Base-by-base conservation (phyloP, 2,113 vertebrate species). In the Gallinago paraguaiae region DNA sequence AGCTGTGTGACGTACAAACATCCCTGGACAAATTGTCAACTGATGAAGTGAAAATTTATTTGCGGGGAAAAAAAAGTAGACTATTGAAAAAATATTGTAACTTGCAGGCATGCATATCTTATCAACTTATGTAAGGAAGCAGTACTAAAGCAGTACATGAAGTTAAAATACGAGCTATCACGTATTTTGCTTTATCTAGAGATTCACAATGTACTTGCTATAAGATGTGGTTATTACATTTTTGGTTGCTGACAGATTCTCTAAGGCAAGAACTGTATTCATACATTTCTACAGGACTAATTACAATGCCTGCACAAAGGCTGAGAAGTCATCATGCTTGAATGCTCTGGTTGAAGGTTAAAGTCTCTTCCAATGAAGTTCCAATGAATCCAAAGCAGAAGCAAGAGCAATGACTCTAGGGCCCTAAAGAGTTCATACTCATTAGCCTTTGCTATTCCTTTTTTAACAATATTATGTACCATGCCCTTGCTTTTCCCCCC, bases 101-200 rank as follows among this genome's bases (percentile, higher is more conserved):
- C 17, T 85, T 17, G 31, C 8, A 25, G 15, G 11, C 37, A 30
- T 17, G 4, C 7, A 28, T 20, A 41, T 25, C 23, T 51, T 82
- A 68, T 4, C 18, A 88, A 39, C 6, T 45, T 53, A 12, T 4
- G 6, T 54, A 65, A 84, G 20, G n/a, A 35, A 85, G 41, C 13
- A 71, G 24, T 25, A 41, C 10, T 57, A 67, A 68, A 79, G 60
- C 27, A 72, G 4, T 16, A 11, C 30, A 71, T 56, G 28, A 89
- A 90, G 31, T 57, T 48, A 64, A 94, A 80, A 63, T 10, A 53
- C 0, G 0, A 84, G 50, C n/a, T 72, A 31, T 43, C 0, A 0
- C 11, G 18, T 46, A 70, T 59, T 91, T 72, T 54, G 17, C 39
- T 90, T 83, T 54, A 86, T 51, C 23, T 41, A 69, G 30, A 67